Evolutionary conservation across 2,113 vertebrate species (phyloP).

Genomic region (Corvus hawaiiensis): DNA sequence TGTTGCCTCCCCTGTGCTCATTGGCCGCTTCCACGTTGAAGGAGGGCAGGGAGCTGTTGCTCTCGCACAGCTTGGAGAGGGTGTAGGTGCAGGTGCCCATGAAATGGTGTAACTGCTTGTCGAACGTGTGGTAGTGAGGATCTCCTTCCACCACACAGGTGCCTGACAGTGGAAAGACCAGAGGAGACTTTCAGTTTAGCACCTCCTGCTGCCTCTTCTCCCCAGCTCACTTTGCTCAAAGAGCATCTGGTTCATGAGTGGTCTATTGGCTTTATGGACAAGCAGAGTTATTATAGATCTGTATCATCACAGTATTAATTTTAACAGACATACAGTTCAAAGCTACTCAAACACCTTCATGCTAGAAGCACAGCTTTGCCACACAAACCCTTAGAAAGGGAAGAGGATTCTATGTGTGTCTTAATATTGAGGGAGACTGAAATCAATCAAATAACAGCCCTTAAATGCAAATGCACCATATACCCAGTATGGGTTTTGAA

Average conservation of each 20-base stretch:
- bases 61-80: slow-evolving; percentile 13
- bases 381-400: too few species aligned
- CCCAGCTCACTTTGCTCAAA: not conserved
- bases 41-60: not conserved
- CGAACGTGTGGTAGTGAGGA: slow-evolving; percentile 42
- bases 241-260: too few species aligned
- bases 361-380: not conserved
- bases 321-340: not conserved
- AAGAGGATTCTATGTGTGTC: not conserved
- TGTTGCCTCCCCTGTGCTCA: not conserved
- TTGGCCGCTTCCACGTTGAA: slow-evolving; percentile 54
- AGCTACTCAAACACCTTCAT: too few species aligned
- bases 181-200: not conserved
- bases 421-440: too few species aligned
- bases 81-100: slow-evolving; percentile 53
- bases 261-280: not conserved
- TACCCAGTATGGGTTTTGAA: not conserved
- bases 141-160: slow-evolving; percentile 6
- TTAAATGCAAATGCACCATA: too few species aligned
- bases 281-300: not conserved
- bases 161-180: not conserved
- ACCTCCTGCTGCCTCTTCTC: not conserved
- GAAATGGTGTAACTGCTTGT: slow-evolving; percentile 35
- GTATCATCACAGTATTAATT: fast-evolving
- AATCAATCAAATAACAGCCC: not conserved